Evolutionary conservation across 2,113 vertebrate genomes (phyloP).

Genomic region (Fukomys damarensis): DNA sequence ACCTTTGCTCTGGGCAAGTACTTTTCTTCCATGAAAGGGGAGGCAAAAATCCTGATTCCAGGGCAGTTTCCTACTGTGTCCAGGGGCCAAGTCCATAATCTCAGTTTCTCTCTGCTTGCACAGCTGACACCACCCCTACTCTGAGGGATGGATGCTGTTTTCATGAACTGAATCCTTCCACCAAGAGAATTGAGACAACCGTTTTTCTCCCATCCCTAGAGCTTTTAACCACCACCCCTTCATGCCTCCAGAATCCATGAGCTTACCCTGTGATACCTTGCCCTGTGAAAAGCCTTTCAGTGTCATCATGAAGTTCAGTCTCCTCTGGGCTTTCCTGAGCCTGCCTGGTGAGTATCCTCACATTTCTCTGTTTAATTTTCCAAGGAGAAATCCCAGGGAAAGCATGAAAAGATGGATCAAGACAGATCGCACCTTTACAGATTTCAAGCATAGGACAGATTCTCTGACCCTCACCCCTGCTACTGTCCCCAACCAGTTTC

Average conservation of each 20-base stretch:
- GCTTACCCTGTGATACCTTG: background rate
- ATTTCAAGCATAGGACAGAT: background rate
- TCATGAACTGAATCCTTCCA: background rate
- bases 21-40: background rate
- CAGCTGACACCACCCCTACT: background rate
- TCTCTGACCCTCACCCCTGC: background rate
- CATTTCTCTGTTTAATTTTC: background rate
- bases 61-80: background rate
- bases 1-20: background rate
- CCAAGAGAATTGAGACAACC: background rate
- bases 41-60: background rate
- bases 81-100: background rate
- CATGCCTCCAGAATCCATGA: background rate
- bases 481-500: rapidly evolving
- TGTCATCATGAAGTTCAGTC: conserved; percentile 42
- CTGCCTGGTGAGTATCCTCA: conserved; percentile 60
- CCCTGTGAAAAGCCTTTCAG: background rate
- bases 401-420: background rate
- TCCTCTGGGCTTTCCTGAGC: conserved; percentile 41
- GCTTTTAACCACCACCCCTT: background rate
- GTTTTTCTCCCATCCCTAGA: background rate
- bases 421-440: background rate
- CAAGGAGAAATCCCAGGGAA: background rate
- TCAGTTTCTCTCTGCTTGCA: background rate
- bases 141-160: background rate